These are phyloP conservation scores for Calameuta idolon DNA, from an alignment of 2,888 invertebrate genomes.

Conservation along the genomic window DNA sequence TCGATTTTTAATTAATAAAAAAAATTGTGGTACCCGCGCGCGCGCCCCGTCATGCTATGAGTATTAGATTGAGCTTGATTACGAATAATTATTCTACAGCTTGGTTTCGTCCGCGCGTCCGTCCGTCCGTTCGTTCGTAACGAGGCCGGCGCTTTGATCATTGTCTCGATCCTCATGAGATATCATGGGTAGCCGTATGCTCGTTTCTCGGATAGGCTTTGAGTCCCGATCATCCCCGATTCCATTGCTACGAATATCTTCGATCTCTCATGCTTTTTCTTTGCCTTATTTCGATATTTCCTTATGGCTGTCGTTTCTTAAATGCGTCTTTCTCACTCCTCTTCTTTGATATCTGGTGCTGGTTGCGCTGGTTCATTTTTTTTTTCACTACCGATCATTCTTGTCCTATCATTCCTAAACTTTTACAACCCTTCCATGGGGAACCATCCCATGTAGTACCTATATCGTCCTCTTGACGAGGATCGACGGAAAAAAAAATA, in stretches of 20 bases:
- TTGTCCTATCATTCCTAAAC: neutral
- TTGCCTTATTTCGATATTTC: neutral
- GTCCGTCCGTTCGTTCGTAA: conserved; percentile 25
- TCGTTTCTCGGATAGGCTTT: neutral
- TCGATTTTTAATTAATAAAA: conserved; percentile 52
- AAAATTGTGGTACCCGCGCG: conserved; percentile 23
- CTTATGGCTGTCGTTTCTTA: neutral
- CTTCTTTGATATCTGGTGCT: neutral
- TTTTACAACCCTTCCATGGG: neutral
- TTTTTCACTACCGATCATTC: neutral
- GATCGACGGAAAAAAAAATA: neutral
- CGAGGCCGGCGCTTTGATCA: conserved; percentile 52
- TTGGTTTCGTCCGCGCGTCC: conserved; percentile 45
- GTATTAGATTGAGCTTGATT: conserved; percentile 65
- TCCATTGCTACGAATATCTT: conserved; percentile 11
- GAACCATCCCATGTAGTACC: neutral
- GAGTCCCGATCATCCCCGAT: neutral
- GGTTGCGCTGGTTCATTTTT: neutral
- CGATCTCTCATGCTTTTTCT: conserved; percentile 13
- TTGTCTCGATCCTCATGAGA: conserved; percentile 39
- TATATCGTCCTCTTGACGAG: neutral
- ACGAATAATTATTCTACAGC: conserved; percentile 62
- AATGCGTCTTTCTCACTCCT: neutral
- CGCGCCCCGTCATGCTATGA: conserved; percentile 51
- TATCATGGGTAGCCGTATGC: conserved; percentile 28